Conservation (phyloP, 2,113 vertebrate species). For the Rhombomys opimus region DNA sequence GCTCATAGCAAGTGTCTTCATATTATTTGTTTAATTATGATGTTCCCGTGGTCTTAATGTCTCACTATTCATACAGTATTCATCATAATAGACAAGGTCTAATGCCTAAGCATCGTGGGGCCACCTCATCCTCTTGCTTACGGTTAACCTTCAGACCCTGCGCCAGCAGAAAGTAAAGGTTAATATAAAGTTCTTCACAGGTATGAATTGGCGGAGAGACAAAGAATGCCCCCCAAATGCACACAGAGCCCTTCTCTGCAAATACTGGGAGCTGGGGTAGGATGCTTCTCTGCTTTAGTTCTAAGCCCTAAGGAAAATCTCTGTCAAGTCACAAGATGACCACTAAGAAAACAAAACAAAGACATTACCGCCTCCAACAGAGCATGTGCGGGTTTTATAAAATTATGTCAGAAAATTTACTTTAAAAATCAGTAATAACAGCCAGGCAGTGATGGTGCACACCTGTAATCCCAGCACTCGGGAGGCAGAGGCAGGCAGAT, state of each 20-base stretch:
- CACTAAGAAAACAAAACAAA: background rate
- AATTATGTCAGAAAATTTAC: background rate
- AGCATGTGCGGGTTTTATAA: background rate
- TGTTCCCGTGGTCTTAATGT: background rate
- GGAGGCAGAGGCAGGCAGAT: no score
- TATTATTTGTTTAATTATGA: background rate
- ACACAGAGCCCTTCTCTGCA: background rate
- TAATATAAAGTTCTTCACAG: background rate
- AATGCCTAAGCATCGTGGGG: background rate
- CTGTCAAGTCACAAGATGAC: background rate
- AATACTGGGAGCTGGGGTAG: background rate
- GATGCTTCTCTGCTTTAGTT: background rate
- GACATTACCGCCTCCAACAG: background rate
- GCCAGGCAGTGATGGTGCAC: no score
- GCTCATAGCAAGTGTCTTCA: background rate
- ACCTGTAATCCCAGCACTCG: no score
- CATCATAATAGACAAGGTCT: background rate
- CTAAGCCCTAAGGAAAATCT: background rate
- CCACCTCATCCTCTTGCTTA: background rate
- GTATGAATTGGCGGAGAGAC: background rate
- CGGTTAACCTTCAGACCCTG: background rate
- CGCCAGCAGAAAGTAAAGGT: background rate
- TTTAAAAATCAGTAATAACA: background rate
- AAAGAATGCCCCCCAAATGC: background rate
- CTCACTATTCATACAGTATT: background rate